Base-by-base conservation (phyloP, 1,140 invertebrate genomes). In the Anoplophora glabripennis region DNA sequence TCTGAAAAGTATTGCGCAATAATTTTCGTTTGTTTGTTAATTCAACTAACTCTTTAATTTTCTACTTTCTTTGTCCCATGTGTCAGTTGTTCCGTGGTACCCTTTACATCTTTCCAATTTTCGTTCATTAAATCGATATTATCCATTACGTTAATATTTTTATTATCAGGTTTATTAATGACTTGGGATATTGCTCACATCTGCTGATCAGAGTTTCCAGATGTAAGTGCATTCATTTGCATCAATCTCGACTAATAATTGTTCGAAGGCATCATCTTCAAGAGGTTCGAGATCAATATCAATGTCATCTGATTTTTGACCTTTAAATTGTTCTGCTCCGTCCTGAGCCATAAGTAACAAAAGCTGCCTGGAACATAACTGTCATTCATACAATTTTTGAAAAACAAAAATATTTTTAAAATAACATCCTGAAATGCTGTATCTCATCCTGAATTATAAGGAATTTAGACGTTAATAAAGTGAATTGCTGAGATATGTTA, bases 271-370 rank as follows among this genome's bases (percentile, higher is more conserved):
- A 40, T 14, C 38, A n/a, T n/a, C 38, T 8, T n/a, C 38, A 4
- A 15, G 38, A 40, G 14, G 38, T 40, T 40, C 21, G 21, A 58
- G 54, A 36, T 58, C 56, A 11, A 61, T 57, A 57, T 61, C 59
- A 57, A 61, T 61, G 48, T 61, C 53, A 28, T 61, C 59, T 14
- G 57, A 21, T 49, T 10, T 38, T 61, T 61, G 57, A 14, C 36
- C 53, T 40, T 60, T 61, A 37, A 34, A 61, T 48, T 61, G 44
- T 44, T 61, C 55, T 35, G 46, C 54, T 40, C 53, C 45, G 4
- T 45, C 59, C 33, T 61, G 54, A 35, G 41, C 57, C 54, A 57
- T 57, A 34, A 61, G 34, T 12, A 61, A 48, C 40, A 61, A 49
- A 45, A 59, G 51, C 35, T 59, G 47, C 57, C 52, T 59, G 7